Percentiles rank a stretch among this genome's conserved stretches.
phyloP scores from a whole-genome alignment of 2,113 vertebrate species.

The Gorsachius goisagi region DNA sequence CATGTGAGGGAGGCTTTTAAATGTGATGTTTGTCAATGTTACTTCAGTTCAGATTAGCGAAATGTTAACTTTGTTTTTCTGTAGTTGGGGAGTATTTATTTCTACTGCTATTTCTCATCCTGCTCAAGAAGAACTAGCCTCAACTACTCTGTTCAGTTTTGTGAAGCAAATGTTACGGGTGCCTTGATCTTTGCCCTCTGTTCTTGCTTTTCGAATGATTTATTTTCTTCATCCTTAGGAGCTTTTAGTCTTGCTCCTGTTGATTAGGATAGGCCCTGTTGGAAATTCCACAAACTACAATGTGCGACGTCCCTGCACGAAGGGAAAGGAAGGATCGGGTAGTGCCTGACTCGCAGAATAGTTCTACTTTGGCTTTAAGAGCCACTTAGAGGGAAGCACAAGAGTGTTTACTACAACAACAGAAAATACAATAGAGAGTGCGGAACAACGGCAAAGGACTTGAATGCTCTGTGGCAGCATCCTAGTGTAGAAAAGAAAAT shows the following conservation, averaged over 20 bases:
- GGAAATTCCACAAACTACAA: background rate
- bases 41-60: background rate
- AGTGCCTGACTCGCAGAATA: background rate
- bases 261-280: background rate
- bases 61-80: constrained; percentile 30
- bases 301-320: background rate
- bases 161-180: background rate
- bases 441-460: background rate
- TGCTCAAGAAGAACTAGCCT: background rate
- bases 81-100: constrained; percentile 31
- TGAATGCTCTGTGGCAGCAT: background rate
- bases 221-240: background rate
- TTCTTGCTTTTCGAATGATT: constrained; percentile 7
- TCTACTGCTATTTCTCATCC: constrained; percentile 21
- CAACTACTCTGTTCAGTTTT: background rate
- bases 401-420: background rate
- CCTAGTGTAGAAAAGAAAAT: background rate
- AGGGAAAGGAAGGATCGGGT: background rate
- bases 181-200: background rate
- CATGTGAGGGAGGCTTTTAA: constrained; percentile 16
- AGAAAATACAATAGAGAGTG: background rate
- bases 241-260: background rate
- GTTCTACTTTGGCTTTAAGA: background rate
- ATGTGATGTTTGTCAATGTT: constrained; percentile 26
- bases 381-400: background rate